Conservation (phyloP, 1,140 invertebrate genomes). For the Neodiprion fabricii region DNA sequence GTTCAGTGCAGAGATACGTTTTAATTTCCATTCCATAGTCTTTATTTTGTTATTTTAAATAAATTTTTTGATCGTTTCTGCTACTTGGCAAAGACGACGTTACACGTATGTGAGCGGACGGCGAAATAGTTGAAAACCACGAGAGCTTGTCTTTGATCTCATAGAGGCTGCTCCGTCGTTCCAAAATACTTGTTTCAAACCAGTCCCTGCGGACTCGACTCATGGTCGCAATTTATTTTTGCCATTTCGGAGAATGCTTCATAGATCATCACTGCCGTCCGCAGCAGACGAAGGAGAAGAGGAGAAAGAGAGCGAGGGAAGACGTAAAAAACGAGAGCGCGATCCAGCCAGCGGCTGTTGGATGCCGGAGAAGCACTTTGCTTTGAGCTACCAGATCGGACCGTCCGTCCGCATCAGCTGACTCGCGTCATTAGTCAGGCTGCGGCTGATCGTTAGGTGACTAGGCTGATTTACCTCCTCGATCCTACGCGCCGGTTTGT, state of each 20-base stretch:
- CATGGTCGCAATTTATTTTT: background rate
- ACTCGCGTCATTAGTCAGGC: slow-evolving; percentile 9
- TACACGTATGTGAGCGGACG: background rate
- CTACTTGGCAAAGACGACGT: background rate
- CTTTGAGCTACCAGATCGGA: slow-evolving; percentile 7
- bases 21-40: too few relatives aligned
- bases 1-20: too few relatives aligned
- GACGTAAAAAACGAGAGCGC: background rate
- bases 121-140: background rate
- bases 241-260: slow-evolving; percentile 5
- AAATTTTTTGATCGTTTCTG: too few relatives aligned
- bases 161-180: background rate
- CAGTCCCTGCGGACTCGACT: background rate
- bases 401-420: background rate
- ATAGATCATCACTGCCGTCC: slow-evolving; percentile 9
- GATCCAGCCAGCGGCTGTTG: background rate
- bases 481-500: background rate
- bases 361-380: slow-evolving; percentile 10
- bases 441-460: slow-evolving; percentile 4
- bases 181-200: background rate
- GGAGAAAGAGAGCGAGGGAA: background rate
- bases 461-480: slow-evolving; percentile 7
- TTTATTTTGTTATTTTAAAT: too few relatives aligned
- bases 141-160: slow-evolving; percentile 9
- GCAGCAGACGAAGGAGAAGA: background rate